Conservation (phyloP, 2,888 invertebrate genomes). For the Ichneumoninae sp. region DNA sequence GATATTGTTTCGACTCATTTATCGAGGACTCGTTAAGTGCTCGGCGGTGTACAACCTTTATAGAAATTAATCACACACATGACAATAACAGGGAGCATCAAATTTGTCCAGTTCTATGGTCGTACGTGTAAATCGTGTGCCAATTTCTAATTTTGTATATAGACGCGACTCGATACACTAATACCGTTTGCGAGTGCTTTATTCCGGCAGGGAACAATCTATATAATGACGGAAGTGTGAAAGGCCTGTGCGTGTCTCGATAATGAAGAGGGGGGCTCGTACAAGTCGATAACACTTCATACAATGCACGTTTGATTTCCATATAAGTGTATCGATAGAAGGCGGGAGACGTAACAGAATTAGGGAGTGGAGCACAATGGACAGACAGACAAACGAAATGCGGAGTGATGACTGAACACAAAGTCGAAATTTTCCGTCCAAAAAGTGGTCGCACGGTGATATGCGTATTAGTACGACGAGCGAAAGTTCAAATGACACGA, state of each 20-base stretch:
- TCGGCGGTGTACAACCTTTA: neutral
- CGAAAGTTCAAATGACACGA: conserved; percentile 23
- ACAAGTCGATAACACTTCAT: neutral
- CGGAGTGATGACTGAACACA: neutral
- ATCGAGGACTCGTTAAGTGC: neutral
- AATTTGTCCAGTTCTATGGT: neutral
- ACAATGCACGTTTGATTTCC: neutral
- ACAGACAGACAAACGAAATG: neutral
- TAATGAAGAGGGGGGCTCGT: neutral
- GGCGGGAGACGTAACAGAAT: conserved; percentile 6
- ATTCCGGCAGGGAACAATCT: conserved; percentile 17
- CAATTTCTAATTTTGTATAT: conserved; percentile 45
- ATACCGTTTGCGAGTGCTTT: conserved; percentile 8
- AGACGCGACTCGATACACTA: conserved; percentile 6
- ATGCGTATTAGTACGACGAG: neutral
- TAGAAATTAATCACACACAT: neutral
- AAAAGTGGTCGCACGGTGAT: conserved; percentile 44
- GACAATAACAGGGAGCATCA: neutral
- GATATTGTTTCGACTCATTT: neutral
- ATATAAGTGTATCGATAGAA: neutral
- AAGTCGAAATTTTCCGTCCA: neutral
- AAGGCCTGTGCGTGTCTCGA: conserved; percentile 8
- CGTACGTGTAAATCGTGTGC: neutral
- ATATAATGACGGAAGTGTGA: conserved; percentile 21
- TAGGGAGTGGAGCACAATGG: neutral